Conservation (phyloP, 2,797 vertebrate species). For the Margarornis squamiger region DNA sequence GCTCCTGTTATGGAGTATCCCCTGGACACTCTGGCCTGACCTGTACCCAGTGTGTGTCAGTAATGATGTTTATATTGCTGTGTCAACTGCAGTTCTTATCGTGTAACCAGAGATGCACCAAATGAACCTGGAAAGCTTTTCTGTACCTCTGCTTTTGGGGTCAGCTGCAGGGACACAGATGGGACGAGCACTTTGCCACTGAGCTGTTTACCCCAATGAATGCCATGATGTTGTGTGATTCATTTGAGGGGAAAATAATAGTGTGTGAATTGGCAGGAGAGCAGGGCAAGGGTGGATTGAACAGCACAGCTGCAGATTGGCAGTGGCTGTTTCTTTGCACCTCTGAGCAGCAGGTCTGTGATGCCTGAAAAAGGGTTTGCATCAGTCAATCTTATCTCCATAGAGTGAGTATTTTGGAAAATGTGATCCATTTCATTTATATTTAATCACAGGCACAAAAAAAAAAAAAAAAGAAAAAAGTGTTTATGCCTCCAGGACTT, state of each 20-base stretch:
- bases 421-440: background rate
- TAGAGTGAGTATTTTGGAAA: background rate
- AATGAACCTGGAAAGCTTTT: background rate
- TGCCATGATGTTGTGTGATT: background rate
- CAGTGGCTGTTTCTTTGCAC: background rate
- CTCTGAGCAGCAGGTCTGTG: background rate
- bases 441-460: background rate
- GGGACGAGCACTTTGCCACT: background rate
- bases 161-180: background rate
- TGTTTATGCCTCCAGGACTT: background rate
- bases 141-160: background rate
- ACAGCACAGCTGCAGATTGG: background rate
- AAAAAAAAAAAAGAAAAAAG: background rate
- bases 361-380: background rate
- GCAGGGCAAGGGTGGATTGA: background rate
- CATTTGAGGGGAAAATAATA: background rate
- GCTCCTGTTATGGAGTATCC: slow-evolving; percentile 23
- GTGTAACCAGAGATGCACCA: background rate
- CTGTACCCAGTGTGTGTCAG: background rate
- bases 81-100: background rate
- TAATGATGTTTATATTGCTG: background rate
- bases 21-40: background rate
- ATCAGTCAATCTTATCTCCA: background rate
- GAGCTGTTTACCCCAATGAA: background rate
- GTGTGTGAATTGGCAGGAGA: background rate